Percentiles rank a stretch among this genome's conserved stretches.
Evolutionary conservation across 1,140 invertebrate genomes (phyloP).

Genomic region (Seison nebaliae): DNA sequence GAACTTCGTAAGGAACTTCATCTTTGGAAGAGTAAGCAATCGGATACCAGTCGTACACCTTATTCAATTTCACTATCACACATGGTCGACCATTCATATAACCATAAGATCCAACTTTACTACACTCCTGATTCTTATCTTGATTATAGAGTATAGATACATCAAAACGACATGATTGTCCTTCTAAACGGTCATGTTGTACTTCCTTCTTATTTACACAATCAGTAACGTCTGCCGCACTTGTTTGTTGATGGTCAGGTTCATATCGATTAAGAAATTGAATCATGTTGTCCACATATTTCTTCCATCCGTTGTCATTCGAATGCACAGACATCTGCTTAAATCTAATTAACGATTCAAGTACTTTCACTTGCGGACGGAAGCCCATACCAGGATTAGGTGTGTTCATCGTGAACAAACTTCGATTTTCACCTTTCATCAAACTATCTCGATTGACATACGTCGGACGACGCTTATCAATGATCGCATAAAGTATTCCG

Average conservation of each 20-base stretch:
- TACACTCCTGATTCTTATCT: slow-evolving; percentile 11
- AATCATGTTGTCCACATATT: slow-evolving; percentile 5
- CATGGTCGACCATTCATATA: slow-evolving; percentile 22
- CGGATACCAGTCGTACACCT: slow-evolving; percentile 16
- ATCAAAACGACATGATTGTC: slow-evolving; percentile 17
- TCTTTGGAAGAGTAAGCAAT: slow-evolving; percentile 5
- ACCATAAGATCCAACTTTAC: slow-evolving; percentile 19
- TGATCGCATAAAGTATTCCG: slow-evolving; percentile 13
- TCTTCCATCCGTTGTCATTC: slow-evolving; percentile 7
- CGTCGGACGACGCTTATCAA: slow-evolving; percentile 13
- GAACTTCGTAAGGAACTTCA: slow-evolving; percentile 2
- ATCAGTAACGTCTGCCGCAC: no score
- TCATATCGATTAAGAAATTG: slow-evolving; percentile 10
- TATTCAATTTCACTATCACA: slow-evolving; percentile 23
- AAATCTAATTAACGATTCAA: slow-evolving; percentile 6
- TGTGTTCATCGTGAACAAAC: neutral
- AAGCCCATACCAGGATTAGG: slow-evolving; percentile 10
- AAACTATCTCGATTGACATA: slow-evolving; percentile 8
- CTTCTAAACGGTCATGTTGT: slow-evolving; percentile 7
- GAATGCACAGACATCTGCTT: no score
- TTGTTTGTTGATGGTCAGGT: no score
- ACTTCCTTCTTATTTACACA: slow-evolving; percentile 12
- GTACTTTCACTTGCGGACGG: slow-evolving; percentile 8
- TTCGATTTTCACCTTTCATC: slow-evolving; percentile 6
- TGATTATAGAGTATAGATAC: slow-evolving; percentile 11